A percentile compares a stretch with the other conserved stretches of the same genome.
Evolutionary conservation across 2,888 invertebrate species (phyloP).

Genomic region (Philaethria dido): DNA sequence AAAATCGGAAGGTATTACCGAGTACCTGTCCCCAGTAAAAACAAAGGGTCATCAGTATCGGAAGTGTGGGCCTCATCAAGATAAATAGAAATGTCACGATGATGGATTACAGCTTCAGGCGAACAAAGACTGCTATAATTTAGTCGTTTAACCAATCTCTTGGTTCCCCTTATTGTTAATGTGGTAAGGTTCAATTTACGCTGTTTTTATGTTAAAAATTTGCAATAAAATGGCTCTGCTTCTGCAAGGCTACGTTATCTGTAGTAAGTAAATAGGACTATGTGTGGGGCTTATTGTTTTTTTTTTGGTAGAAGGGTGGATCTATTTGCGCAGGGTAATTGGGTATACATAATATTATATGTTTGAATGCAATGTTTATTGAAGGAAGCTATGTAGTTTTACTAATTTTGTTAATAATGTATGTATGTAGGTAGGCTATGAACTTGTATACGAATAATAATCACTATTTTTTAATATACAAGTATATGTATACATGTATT

Average conservation of each 20-base stretch:
- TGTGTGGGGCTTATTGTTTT: slow-evolving; percentile 54
- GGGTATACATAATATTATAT: slow-evolving; percentile 45
- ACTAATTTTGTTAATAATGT: neutral
- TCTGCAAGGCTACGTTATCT: slow-evolving; percentile 66
- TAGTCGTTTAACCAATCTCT: slow-evolving; percentile 48
- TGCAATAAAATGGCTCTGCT: slow-evolving; percentile 49
- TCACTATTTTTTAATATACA: no score
- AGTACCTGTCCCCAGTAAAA: slow-evolving; percentile 52
- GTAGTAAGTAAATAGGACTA: slow-evolving; percentile 63
- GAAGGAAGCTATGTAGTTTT: neutral
- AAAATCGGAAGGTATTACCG: slow-evolving; percentile 41
- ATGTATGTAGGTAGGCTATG: no score
- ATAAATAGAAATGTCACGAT: slow-evolving; percentile 81
- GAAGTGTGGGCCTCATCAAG: slow-evolving; percentile 77
- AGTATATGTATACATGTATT: no score
- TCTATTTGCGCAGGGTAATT: slow-evolving; percentile 48
- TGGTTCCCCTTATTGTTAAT: slow-evolving; percentile 43
- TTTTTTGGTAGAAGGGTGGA: slow-evolving; percentile 46
- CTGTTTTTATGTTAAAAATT: slow-evolving; percentile 38
- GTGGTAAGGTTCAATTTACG: slow-evolving; percentile 53
- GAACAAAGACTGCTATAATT: slow-evolving; percentile 53
- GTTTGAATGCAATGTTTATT: slow-evolving; percentile 29
- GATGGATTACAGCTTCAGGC: slow-evolving; percentile 74
- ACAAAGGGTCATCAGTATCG: slow-evolving; percentile 71
- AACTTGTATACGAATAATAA: no score